These are phyloP conservation scores for Forficula auricularia DNA, from an alignment of 1,140 invertebrate species.

Conservation along the genomic window DNA sequence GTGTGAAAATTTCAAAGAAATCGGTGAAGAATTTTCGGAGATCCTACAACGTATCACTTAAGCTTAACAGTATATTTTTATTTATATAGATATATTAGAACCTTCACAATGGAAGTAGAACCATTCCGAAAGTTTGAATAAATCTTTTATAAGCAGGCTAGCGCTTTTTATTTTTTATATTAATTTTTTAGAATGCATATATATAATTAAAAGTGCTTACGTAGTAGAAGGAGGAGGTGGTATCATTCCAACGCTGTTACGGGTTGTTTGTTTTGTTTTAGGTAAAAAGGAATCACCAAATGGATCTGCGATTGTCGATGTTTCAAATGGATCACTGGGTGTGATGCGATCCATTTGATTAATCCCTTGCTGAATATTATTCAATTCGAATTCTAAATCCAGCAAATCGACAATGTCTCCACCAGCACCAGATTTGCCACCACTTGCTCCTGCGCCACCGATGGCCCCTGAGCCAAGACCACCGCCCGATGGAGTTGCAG, in stretches of 20 bases:
- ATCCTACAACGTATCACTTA: no score
- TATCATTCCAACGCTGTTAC: conserved; percentile 17
- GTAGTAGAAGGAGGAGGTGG: conserved; percentile 22
- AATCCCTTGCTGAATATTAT: conserved; percentile 71
- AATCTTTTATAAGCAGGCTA: no score
- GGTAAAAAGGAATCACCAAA: conserved; percentile 57
- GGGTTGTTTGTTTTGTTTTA: not conserved
- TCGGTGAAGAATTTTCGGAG: no score
- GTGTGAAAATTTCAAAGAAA: no score
- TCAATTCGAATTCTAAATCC: conserved; percentile 82
- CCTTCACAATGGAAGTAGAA: no score
- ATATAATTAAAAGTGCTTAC: conserved; percentile 3
- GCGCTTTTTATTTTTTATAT: no score
- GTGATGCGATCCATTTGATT: conserved; percentile 73
- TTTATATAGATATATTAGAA: no score
- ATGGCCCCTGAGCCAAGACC: no score
- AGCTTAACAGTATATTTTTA: no score
- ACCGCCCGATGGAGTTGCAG: no score
- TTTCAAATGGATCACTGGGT: conserved; percentile 42
- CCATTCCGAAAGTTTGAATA: no score
- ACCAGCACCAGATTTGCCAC: conserved; percentile 18
- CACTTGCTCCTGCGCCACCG: conserved; percentile 22
- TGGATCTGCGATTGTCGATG: conserved; percentile 31
- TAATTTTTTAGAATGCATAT: not conserved
- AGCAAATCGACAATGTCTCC: conserved; percentile 64